Conservation (phyloP, 2,113 vertebrate species). For the Sialia sialis region DNA sequence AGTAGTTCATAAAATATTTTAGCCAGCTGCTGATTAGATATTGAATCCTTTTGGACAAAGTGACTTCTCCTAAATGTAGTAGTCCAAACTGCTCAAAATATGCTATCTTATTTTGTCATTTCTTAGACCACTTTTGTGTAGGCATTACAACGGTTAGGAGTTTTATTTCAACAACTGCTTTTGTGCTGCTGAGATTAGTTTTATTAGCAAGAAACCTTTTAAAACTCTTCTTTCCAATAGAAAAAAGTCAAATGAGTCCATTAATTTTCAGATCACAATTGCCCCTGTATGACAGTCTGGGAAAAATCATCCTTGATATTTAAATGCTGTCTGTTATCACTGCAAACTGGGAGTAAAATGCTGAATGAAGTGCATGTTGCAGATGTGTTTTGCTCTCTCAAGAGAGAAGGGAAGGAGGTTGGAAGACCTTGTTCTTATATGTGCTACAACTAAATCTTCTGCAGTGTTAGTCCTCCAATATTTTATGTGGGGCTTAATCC, state of each 20-base stretch:
- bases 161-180: background rate
- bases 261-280: background rate
- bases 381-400: background rate
- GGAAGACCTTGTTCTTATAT: background rate
- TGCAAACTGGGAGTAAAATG: background rate
- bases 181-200: background rate
- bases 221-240: background rate
- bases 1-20: background rate
- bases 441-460: background rate
- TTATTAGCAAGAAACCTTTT: background rate
- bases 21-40: background rate
- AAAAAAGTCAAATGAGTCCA: background rate
- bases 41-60: background rate
- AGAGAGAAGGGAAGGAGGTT: background rate
- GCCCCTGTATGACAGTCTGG: background rate
- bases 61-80: background rate
- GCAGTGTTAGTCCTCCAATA: background rate
- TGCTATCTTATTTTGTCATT: background rate
- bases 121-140: background rate
- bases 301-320: background rate
- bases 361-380: background rate
- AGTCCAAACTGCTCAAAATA: background rate
- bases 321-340: background rate
- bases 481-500: background rate
- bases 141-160: background rate